phyloP scores from a whole-genome alignment of 2,797 vertebrate species.

The Squalus acanthias region DNA sequence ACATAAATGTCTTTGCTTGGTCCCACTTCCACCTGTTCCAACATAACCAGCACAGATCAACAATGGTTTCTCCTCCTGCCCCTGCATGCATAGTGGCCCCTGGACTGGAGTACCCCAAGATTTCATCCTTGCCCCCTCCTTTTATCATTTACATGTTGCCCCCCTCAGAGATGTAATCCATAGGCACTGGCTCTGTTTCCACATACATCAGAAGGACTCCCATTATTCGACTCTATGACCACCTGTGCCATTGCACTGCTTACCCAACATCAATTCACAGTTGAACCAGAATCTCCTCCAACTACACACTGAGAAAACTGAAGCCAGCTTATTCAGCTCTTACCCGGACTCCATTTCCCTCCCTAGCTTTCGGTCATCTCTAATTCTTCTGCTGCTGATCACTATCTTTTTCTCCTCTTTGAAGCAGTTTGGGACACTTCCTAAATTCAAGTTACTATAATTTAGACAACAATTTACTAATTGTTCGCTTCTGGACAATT shows the following conservation, averaged over 20 bases:
- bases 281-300: background rate
- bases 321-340: background rate
- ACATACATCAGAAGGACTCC: background rate
- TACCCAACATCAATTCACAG: background rate
- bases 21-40: background rate
- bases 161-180: background rate
- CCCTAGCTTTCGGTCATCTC: background rate
- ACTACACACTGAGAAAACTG: background rate
- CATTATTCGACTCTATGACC: background rate
- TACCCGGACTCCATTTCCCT: background rate
- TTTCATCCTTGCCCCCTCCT: background rate
- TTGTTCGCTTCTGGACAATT: background rate
- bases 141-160: background rate
- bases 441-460: background rate
- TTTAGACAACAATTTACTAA: background rate
- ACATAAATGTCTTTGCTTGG: background rate
- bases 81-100: background rate
- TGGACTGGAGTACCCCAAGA: background rate
- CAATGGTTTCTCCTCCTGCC: background rate
- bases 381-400: background rate
- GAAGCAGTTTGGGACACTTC: background rate
- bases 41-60: background rate
- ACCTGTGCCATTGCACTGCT: background rate
- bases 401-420: background rate
- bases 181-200: background rate